Evolutionary conservation across 2,888 invertebrate species (phyloP).

Genomic region (Uloborus plumipes): DNA sequence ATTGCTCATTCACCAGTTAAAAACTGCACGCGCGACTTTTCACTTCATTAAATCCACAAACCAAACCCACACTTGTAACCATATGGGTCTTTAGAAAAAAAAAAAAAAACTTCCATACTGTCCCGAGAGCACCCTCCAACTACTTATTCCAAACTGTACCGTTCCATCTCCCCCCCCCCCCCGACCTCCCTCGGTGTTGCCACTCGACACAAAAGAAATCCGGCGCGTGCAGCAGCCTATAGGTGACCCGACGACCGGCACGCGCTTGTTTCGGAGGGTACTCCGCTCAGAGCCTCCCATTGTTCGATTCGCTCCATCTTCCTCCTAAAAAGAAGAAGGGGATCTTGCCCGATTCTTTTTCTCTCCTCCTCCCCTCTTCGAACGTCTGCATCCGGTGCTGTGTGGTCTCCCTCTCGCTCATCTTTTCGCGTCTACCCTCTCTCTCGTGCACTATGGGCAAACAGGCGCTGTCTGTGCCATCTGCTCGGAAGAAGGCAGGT

Average conservation of each 20-base stretch:
- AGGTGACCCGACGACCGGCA: constrained; percentile 48
- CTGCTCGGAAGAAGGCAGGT: constrained; percentile 22
- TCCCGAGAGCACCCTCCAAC: not conserved
- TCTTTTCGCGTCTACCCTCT: not conserved
- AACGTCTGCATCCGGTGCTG: constrained; percentile 38
- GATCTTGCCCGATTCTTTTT: not conserved
- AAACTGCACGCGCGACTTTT: too few species aligned
- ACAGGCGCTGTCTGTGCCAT: constrained; percentile 29
- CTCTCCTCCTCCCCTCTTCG: constrained; percentile 12
- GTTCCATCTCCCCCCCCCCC: not conserved
- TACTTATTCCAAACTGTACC: constrained; percentile 26
- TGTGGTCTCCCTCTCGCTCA: constrained; percentile 23
- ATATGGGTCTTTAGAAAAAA: too few species aligned
- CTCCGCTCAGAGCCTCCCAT: not conserved
- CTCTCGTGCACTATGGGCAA: constrained; percentile 43
- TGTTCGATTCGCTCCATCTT: too few species aligned
- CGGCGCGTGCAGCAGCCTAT: constrained; percentile 44
- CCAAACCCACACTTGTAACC: too few species aligned
- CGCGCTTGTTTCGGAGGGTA: constrained; percentile 46
- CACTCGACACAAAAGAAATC: constrained; percentile 45
- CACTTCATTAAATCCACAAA: too few species aligned
- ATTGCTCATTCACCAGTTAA: too few species aligned
- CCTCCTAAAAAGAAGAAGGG: too few species aligned
- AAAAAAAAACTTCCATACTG: too few species aligned
- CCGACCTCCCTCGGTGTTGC: not conserved